Evolutionary conservation across 2,113 vertebrate species (phyloP), one percentile per base, ranked within the genome.

Genomic region (Oryzias celebensis): DNA sequence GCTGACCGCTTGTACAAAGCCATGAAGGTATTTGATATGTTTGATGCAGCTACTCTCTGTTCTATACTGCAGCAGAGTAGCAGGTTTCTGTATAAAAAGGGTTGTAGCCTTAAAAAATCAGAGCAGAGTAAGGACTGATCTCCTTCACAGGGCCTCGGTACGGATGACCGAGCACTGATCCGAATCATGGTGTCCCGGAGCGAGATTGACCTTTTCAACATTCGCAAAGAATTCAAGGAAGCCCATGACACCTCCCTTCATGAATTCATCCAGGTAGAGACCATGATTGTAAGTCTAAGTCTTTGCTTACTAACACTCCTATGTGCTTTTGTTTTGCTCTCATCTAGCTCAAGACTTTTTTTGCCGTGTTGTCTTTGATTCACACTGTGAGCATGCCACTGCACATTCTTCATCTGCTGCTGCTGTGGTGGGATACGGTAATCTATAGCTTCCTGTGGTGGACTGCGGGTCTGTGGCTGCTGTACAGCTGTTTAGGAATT

Each of bases 1-100:
- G 95, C 97, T 7, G 95, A 98, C 83, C 94, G 96, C 26, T 91
- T 99, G 64, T 97, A 98, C 90, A 96, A 95, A 86, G 96, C 97
- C 80, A 99, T 99, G 96, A 99, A 98, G 97, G 97, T 98, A 90
- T 26, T 26, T 16, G 15, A 52, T 20, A 20, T 20, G 20, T 46
- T 56, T 48, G 36, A 42, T 51, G 24, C 31, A n/a, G 20, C 12
- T 13, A 23, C 13, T 14, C 18, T 49, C 2, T 47, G n/a, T n/a
- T 4, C 14, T n/a, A 16, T 47, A 52, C 3, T 65, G 43, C 36
- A 47, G 10, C 10, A 47, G 4, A 7, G 24, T 43, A 51, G 36
- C 16, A 7, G 10, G 31, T 14, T 24, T 45, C 42, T 48, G 14
- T n/a, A 20, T 24, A 55, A 1, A 23, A 17, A 20, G 60, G n/a